Base-by-base conservation (phyloP, 2,888 invertebrate species). In the Spisula solida region DNA sequence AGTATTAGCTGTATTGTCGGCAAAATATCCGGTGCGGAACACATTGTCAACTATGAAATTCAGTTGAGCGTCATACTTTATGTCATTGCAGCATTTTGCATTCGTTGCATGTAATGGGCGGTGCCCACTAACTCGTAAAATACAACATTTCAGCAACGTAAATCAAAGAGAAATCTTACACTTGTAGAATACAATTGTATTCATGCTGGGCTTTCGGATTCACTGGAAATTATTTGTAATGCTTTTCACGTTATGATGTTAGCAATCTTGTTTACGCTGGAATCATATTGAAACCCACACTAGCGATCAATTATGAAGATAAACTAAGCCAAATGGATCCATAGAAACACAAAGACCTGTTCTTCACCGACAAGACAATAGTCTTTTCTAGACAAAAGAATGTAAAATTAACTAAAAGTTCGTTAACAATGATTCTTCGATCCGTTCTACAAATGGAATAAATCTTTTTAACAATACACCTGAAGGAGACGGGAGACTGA, bases 321-420 rank as follows among this genome's bases (percentile, higher is more conserved):
- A 89, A 84, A 88, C 81, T 88, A 56, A 75, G 47, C 60, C 80
- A 66, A 51, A 82, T 82, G 82, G 70, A 88, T 86, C 90, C 31
- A 85, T 83, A 86, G 25, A 75, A 51, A 81, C 34, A 86, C 86
- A 90, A 90, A 87, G 82, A 82, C 48, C 31, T 47, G 84, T 86
- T 90, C 90, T 90, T 88, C 80, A 83, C 70, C 70, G 48, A 18
- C 47, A 90, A 90, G 90, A 90, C 88, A 90, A 90, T 90, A 82
- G 88, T 90, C 90, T 90, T 90, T 47, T 34, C 4, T 41, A 81
- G 81, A 90, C 90, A 90, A 90, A 88, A 87, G 90, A 90, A 90
- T 90, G 79, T 60, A 88, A 90, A 90, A 90, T 90, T 90, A 90
- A 90, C 90, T 82, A 88, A 41, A 85, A 88, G 81, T 80, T 81